Conservation (phyloP, 1,140 invertebrate genomes). For the Neodiprion pinetum region DNA sequence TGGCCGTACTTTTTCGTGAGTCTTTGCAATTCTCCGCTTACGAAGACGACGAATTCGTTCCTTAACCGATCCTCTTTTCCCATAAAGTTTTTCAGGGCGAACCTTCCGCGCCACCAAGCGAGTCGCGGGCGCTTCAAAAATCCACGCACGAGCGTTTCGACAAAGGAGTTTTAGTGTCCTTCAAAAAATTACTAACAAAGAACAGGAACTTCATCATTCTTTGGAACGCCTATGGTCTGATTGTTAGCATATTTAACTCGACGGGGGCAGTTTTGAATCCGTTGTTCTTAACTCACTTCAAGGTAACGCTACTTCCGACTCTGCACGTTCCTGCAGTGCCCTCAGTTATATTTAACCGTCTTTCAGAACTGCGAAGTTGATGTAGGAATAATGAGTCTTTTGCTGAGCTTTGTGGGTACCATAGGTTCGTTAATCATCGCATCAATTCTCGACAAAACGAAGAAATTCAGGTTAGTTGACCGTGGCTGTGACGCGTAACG, state of each 20-base stretch:
- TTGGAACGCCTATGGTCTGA: conserved; percentile 69
- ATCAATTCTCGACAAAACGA: conserved; percentile 72
- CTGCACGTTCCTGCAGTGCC: background rate
- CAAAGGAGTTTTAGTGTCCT: conserved; percentile 28
- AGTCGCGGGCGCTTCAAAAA: conserved; percentile 34
- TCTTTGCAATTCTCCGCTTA: too few relatives aligned
- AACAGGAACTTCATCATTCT: conserved; percentile 63
- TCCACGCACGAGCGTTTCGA: conserved; percentile 18
- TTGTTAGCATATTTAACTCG: conserved; percentile 74
- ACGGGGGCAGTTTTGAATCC: conserved; percentile 71
- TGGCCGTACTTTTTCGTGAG: too few relatives aligned
- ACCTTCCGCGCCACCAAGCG: conserved; percentile 65
- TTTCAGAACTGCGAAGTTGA: conserved; percentile 57
- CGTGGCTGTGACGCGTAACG: conserved; percentile 57
- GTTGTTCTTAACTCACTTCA: conserved; percentile 66
- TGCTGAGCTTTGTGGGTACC: conserved; percentile 70
- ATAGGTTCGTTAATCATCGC: conserved; percentile 72
- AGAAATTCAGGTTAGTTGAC: conserved; percentile 71
- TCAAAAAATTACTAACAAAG: conserved; percentile 60
- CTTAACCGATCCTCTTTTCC: too few relatives aligned
- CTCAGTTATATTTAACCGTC: background rate
- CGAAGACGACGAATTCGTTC: too few relatives aligned
- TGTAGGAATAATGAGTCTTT: conserved; percentile 69
- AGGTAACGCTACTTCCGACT: conserved; percentile 51
- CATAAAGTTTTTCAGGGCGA: conserved; percentile 65